Percentiles rank a stretch among this genome's conserved stretches.
Conservation (phyloP, 2,113 vertebrate species). For the Progne subis region DNA sequence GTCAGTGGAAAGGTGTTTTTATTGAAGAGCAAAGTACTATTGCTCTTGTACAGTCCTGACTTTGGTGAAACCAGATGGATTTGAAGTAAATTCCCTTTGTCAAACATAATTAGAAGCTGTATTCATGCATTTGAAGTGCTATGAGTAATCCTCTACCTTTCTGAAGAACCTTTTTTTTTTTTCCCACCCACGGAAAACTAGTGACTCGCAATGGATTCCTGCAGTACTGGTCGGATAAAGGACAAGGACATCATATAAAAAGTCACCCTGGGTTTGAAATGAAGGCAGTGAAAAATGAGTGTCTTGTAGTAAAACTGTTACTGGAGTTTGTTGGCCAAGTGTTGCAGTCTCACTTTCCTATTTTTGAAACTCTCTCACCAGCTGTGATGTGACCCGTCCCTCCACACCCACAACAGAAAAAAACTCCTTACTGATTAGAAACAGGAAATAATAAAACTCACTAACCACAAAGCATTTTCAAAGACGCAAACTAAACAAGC, state of each 20-base stretch:
- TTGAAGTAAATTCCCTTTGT: not conserved
- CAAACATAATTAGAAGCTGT: not conserved
- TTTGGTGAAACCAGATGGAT: not conserved
- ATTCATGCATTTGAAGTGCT: not conserved
- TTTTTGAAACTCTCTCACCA: constrained; percentile 8
- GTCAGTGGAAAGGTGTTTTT: not conserved
- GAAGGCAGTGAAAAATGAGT: not conserved
- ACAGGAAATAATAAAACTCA: constrained; percentile 43
- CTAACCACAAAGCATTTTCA: constrained; percentile 11
- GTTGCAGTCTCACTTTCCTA: not conserved
- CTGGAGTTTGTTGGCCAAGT: not conserved
- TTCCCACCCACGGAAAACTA: not conserved
- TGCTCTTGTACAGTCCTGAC: not conserved
- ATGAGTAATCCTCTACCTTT: not conserved
- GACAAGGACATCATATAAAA: not conserved
- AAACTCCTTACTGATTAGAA: not conserved
- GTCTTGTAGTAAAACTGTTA: not conserved
- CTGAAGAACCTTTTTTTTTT: not conserved
- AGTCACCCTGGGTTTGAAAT: not conserved
- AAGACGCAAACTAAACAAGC: not conserved
- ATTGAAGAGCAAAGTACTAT: not conserved
- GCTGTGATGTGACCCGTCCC: not conserved
- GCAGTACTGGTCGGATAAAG: not conserved
- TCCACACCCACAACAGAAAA: not conserved
- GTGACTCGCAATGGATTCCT: accelerated